Evolutionary conservation across 23 tunicate genomes (phyloP), one percentile per base, ranked within the genome.

Genomic region (Clavelina lepadiformis): DNA sequence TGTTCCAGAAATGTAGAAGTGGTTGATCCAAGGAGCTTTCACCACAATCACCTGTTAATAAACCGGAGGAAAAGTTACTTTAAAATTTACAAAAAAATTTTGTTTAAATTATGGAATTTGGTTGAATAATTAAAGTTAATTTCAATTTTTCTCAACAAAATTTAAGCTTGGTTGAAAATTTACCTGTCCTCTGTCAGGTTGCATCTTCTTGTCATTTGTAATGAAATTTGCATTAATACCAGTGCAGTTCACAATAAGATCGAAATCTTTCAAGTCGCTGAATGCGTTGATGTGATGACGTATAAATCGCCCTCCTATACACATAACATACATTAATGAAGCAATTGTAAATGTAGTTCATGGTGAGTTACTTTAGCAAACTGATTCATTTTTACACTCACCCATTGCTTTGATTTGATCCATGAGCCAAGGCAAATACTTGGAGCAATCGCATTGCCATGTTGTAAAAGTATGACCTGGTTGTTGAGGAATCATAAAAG

Each of bases 1-100:
- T n/a, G n/a, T n/a, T 0, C 58, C 69, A 21, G 35, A 33, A 35
- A 54, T 0, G 54, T 45, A 29, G 35, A 76, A 75, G 2, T 81
- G 79, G 28, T 89, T 89, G 21, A 89, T 55, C 97, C 97, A 89
- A 18, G 97, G 97, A 3, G 97, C 97, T 25, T 81, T 50, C 25
- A 81, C 97, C 3, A 53, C 62, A 5, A 55, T 28, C 5, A 86
- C 79, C 91, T 82, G 45, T n/a, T n/a, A n/a, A n/a, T n/a, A n/a
- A n/a, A n/a, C n/a, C n/a, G n/a, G n/a, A n/a, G n/a, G n/a, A n/a
- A n/a, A n/a, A n/a, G n/a, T n/a, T n/a, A n/a, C n/a, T n/a, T n/a
- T n/a, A n/a, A n/a, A n/a, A n/a, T n/a, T n/a, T n/a, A n/a, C n/a
- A n/a, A n/a, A n/a, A n/a, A n/a, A n/a, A n/a, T n/a, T n/a, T n/a